A percentile compares a stretch with the other conserved stretches of the same genome.
Evolutionary conservation across 2,113 vertebrate genomes (phyloP).

Genomic region (Alexandromys fortis): DNA sequence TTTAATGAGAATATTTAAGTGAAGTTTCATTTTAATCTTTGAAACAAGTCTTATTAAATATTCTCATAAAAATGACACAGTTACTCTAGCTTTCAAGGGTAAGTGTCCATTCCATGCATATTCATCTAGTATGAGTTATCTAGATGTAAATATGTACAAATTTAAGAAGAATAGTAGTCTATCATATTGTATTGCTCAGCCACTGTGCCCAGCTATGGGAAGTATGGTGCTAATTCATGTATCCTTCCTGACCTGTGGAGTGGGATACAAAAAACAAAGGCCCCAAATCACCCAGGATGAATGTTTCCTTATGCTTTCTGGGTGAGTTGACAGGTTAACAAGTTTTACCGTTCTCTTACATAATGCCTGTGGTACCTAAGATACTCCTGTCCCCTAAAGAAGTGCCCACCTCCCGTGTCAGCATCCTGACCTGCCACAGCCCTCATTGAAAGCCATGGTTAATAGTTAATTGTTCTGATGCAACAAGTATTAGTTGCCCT

Average conservation of each 20-base stretch:
- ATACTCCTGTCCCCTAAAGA: neutral
- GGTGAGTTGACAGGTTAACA: neutral
- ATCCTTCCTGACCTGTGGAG: neutral
- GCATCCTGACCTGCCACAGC: neutral
- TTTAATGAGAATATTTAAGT: neutral
- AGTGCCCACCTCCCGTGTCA: neutral
- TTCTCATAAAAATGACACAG: neutral
- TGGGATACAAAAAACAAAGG: neutral
- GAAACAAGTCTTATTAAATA: constrained; percentile 32
- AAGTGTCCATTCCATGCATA: neutral
- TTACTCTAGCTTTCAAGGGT: neutral
- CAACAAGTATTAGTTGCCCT: neutral
- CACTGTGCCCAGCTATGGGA: neutral
- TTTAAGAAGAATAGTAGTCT: constrained; percentile 14
- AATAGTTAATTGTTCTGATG: neutral
- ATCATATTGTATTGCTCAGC: neutral
- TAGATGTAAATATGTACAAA: neutral
- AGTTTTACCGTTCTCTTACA: neutral
- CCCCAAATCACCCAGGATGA: neutral
- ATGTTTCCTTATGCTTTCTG: neutral
- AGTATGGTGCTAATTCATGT: neutral
- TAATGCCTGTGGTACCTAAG: neutral
- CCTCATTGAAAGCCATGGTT: neutral
- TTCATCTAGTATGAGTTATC: neutral
- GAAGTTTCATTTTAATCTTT: constrained; percentile 2